Evolutionary conservation across 2,888 invertebrate species (phyloP).

Genomic region (Mythimna pallens): DNA sequence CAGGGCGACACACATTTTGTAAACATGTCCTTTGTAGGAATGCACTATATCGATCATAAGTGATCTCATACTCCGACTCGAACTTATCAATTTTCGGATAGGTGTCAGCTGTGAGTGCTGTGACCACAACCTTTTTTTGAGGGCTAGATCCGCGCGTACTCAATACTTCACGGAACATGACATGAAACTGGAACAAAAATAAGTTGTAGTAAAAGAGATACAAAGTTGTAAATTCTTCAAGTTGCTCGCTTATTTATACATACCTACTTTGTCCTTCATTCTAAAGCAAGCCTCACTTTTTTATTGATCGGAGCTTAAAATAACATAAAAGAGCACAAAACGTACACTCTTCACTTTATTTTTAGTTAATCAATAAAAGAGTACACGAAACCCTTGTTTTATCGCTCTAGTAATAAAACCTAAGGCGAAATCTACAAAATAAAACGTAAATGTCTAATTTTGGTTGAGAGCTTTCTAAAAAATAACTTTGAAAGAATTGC

Average conservation of each 20-base stretch:
- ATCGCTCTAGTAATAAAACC: constrained; percentile 34
- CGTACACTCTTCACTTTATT: constrained; percentile 23
- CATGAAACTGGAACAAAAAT: background rate
- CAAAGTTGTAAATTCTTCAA: constrained; percentile 8
- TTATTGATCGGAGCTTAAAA: constrained; percentile 34
- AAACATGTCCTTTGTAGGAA: too few species aligned
- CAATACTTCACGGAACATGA: background rate
- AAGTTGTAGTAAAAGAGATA: constrained; percentile 18
- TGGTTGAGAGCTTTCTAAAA: constrained; percentile 30
- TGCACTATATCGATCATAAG: too few species aligned
- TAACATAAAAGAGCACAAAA: constrained; percentile 14
- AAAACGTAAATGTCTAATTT: constrained; percentile 41
- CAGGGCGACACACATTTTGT: too few species aligned
- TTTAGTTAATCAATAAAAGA: constrained; percentile 43
- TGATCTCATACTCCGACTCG: too few species aligned
- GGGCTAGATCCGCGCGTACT: too few species aligned
- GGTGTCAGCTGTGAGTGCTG: too few species aligned
- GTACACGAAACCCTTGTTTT: constrained; percentile 10
- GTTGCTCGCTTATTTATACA: too few species aligned
- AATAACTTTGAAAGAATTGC: background rate
- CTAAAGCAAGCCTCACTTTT: background rate
- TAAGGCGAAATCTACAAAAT: constrained; percentile 14
- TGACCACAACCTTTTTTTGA: too few species aligned
- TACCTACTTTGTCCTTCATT: constrained; percentile 2
- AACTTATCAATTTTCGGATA: too few species aligned